phyloP scores from a whole-genome alignment of 2,797 vertebrate species.

The Chaetodon trifasciatus region DNA sequence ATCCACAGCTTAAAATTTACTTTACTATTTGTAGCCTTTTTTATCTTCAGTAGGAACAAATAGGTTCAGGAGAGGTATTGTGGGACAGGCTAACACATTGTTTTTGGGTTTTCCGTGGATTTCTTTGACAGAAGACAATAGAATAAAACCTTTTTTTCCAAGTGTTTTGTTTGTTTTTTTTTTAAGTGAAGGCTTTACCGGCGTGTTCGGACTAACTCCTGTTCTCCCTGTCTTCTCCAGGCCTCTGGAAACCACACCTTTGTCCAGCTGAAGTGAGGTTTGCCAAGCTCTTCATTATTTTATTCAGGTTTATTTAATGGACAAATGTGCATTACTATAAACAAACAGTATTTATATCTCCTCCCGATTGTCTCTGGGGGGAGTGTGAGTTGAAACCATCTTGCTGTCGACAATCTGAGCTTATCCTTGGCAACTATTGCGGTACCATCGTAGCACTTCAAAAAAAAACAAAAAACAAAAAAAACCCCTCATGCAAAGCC shows the following conservation, averaged over 20 bases:
- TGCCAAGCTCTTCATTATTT: constrained; percentile 81
- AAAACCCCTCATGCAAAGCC: constrained; percentile 54
- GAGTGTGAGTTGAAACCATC: constrained; percentile 75
- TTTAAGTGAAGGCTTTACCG: neutral
- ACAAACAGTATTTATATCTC: constrained; percentile 81
- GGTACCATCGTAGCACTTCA: constrained; percentile 83
- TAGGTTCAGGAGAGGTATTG: neutral
- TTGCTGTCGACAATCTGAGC: constrained; percentile 80
- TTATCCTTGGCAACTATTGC: constrained; percentile 76
- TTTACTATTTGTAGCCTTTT: neutral
- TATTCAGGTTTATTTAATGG: constrained; percentile 87
- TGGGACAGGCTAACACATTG: neutral
- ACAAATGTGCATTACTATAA: constrained; percentile 84
- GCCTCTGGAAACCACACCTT: constrained; percentile 80
- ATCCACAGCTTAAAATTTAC: neutral
- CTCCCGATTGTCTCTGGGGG: constrained; percentile 73
- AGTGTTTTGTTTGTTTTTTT: neutral
- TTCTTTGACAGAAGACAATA: neutral
- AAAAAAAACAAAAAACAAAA: constrained; percentile 36
- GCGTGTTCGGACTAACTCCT: neutral
- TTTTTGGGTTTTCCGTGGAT: neutral
- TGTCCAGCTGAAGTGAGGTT: constrained; percentile 82
- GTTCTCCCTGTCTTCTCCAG: constrained; percentile 56
- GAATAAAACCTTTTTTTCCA: neutral
- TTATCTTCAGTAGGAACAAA: neutral